Evolutionary conservation across 2,888 invertebrate species (phyloP).

Genomic region (Calephelis perditalis): DNA sequence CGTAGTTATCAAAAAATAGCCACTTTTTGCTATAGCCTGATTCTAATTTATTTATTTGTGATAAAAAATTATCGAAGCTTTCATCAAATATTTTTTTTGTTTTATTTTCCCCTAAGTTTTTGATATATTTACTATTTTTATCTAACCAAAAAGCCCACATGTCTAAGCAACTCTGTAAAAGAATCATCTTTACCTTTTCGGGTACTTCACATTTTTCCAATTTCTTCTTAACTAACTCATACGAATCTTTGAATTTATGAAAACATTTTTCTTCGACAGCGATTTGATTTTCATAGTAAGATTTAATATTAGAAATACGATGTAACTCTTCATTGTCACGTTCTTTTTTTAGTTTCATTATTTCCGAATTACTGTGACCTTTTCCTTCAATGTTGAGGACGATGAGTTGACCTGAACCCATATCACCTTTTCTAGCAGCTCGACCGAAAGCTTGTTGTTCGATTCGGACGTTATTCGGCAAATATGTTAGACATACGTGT

Average conservation of each 20-base stretch:
- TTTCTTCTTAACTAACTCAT: slow-evolving; percentile 13
- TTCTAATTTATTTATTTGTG: slow-evolving; percentile 4
- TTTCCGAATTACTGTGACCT: slow-evolving; percentile 10
- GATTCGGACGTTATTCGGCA: slow-evolving; percentile 15
- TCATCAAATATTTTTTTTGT: slow-evolving; percentile 9
- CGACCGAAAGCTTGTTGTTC: slow-evolving; percentile 17
- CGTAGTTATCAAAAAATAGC: neutral
- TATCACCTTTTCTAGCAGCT: slow-evolving; percentile 17
- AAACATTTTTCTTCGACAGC: slow-evolving; percentile 16
- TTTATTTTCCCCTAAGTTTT: neutral
- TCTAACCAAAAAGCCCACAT: slow-evolving; percentile 19
- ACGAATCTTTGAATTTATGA: slow-evolving; percentile 9
- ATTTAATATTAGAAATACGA: slow-evolving; percentile 13
- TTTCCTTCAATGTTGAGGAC: slow-evolving; percentile 1
- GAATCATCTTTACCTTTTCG: slow-evolving; percentile 9
- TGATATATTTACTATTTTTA: slow-evolving; percentile 6
- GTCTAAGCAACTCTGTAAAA: slow-evolving; percentile 19
- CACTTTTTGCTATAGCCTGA: neutral
- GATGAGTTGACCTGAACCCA: slow-evolving; percentile 17
- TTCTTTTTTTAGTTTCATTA: slow-evolving; percentile 16
- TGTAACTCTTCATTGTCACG: slow-evolving; percentile 15
- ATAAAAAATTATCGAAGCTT: slow-evolving; percentile 6
- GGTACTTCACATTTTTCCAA: slow-evolving; percentile 9
- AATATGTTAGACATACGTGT: slow-evolving; percentile 16
- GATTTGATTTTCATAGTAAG: slow-evolving; percentile 14